These are phyloP conservation scores for Boleophthalmus pectinirostris DNA, from an alignment of 2,113 vertebrate species.

Conservation along the genomic window DNA sequence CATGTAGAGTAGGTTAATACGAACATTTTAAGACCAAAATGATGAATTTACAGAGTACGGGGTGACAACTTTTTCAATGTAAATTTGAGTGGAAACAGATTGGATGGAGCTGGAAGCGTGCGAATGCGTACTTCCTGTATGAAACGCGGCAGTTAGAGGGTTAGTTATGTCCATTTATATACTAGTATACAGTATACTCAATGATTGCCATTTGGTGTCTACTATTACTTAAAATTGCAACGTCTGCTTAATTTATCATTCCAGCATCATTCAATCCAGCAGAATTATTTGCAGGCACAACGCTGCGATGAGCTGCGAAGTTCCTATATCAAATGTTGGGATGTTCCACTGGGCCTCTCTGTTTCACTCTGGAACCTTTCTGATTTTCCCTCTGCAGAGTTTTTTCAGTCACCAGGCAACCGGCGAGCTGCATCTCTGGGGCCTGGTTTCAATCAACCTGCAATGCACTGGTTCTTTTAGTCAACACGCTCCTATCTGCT, in stretches of 20 bases:
- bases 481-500: constrained; percentile 36
- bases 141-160: too few species aligned
- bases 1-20: too few species aligned
- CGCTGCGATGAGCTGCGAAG: neutral
- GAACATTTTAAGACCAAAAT: too few species aligned
- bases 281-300: neutral
- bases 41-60: too few species aligned
- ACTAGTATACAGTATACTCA: too few species aligned
- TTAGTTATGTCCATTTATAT: too few species aligned
- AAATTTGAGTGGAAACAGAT: too few species aligned
- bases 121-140: too few species aligned
- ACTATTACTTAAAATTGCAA: neutral
- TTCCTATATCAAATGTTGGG: neutral
- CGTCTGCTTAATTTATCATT: neutral
- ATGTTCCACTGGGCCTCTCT: constrained; percentile 42
- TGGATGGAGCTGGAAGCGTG: too few species aligned
- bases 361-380: constrained; percentile 5
- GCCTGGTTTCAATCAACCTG: constrained; percentile 54
- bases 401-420: constrained; percentile 49
- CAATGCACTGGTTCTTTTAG: constrained; percentile 40
- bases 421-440: constrained; percentile 32
- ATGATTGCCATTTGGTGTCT: neutral
- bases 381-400: constrained; percentile 32
- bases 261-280: neutral
- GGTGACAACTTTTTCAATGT: too few species aligned